phyloP scores from a whole-genome alignment of 2,888 invertebrate genomes.

The Carpatolechia fugitivella region DNA sequence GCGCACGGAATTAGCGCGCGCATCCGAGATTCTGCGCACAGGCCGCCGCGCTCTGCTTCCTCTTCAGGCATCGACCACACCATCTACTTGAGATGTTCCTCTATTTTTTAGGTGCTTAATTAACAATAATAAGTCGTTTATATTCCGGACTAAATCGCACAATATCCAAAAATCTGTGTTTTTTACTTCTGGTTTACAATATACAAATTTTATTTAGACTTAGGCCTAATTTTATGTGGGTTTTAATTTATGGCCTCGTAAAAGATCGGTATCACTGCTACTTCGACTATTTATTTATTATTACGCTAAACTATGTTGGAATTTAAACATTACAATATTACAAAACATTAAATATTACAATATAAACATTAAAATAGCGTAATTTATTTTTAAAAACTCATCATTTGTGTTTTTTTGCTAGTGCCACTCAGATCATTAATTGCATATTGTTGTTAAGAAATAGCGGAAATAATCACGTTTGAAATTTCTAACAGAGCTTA shows the following conservation, averaged over 20 bases:
- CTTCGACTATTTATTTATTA: no score
- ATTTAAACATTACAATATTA: no score
- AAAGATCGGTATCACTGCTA: neutral
- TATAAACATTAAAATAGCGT: no score
- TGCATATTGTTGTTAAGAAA: no score
- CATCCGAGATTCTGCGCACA: slow-evolving; percentile 58
- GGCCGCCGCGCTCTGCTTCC: slow-evolving; percentile 16
- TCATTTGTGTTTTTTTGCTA: no score
- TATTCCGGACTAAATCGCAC: neutral
- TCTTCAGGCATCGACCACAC: neutral
- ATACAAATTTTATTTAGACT: neutral
- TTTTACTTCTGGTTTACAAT: neutral
- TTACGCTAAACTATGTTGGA: no score
- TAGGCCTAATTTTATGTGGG: neutral
- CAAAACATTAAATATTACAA: no score
- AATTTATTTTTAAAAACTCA: no score
- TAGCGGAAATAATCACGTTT: no score
- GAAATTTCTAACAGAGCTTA: no score
- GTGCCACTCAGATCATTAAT: no score
- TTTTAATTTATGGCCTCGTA: neutral
- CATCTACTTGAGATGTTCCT: slow-evolving; percentile 9
- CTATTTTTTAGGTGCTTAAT: slow-evolving; percentile 6
- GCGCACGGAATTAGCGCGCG: slow-evolving; percentile 71
- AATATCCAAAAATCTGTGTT: neutral
- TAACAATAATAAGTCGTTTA: neutral